These are phyloP conservation scores for Drosophila prostipennis DNA, from an alignment of 2,888 invertebrate species.

Conservation along the genomic window DNA sequence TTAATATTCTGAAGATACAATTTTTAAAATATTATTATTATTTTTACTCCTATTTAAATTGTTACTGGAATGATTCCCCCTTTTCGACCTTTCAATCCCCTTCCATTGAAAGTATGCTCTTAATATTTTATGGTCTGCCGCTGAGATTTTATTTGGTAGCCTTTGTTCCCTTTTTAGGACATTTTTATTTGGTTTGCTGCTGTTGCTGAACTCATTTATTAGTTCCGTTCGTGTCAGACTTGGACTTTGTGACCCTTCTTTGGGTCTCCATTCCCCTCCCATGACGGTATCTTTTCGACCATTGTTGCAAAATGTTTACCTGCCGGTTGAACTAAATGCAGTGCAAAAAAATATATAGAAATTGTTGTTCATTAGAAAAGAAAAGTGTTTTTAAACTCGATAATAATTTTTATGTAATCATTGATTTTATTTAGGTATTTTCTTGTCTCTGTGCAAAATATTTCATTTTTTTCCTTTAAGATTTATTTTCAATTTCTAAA, in stretches of 20 bases:
- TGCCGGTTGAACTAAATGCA: slow-evolving; percentile 58
- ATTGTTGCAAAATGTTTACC: slow-evolving; percentile 75
- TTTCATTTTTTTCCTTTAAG: too few species aligned
- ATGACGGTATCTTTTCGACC: slow-evolving; percentile 34
- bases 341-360: not conserved
- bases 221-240: slow-evolving; percentile 61
- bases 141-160: slow-evolving; percentile 52
- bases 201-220: slow-evolving; percentile 74
- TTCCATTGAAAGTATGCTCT: slow-evolving; percentile 53
- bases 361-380: not conserved
- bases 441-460: too few species aligned
- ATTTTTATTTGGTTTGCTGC: slow-evolving; percentile 46
- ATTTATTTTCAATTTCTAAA: too few species aligned
- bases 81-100: not conserved
- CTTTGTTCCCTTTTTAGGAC: slow-evolving; percentile 25
- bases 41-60: too few species aligned
- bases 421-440: too few species aligned
- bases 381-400: not conserved
- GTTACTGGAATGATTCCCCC: slow-evolving; percentile 39
- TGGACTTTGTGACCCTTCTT: slow-evolving; percentile 3
- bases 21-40: not conserved
- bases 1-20: too few species aligned
- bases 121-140: slow-evolving; percentile 66
- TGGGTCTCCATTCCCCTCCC: not conserved
- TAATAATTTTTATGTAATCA: too few species aligned